Evolutionary conservation across 2,113 vertebrate species (phyloP).

Genomic region (Bubalus kerabau): DNA sequence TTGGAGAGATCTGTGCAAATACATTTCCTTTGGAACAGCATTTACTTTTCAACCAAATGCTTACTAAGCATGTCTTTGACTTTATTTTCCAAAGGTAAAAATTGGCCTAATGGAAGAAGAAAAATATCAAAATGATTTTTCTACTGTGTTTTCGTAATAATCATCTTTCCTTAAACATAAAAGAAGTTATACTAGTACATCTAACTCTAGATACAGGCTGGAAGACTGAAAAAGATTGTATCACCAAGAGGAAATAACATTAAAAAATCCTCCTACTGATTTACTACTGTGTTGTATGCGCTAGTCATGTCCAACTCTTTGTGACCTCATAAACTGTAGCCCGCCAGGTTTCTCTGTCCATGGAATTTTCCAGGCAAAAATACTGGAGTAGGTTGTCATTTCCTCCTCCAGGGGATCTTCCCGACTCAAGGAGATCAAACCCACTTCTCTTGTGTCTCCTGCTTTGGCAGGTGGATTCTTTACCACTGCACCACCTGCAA

Average conservation of each 20-base stretch:
- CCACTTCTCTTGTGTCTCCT: not conserved
- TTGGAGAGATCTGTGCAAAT: not conserved
- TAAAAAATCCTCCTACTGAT: conserved; percentile 12
- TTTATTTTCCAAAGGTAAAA: conserved; percentile 58
- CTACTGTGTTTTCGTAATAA: conserved; percentile 48
- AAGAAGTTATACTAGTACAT: conserved; percentile 40
- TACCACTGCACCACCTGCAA: not conserved
- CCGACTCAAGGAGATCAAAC: not conserved
- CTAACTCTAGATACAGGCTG: conserved; percentile 15
- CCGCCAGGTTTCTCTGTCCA: not conserved
- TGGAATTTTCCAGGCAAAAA: not conserved
- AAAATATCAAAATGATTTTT: conserved; percentile 57
- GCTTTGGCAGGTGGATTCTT: not conserved
- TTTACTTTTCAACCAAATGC: conserved; percentile 27
- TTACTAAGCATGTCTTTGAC: not conserved
- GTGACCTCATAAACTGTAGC: not conserved
- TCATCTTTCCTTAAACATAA: conserved; percentile 55
- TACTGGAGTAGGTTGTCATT: not conserved
- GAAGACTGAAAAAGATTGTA: conserved; percentile 21
- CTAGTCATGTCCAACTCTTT: not conserved
- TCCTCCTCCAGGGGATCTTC: not conserved
- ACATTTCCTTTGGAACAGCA: not conserved
- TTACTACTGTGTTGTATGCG: not conserved
- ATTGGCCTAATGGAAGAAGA: not conserved
- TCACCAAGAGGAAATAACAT: conserved; percentile 43